Evolutionary conservation across 2,797 vertebrate genomes (phyloP), one percentile per base, ranked within the genome.

Genomic region (Austrolebias charrua): DNA sequence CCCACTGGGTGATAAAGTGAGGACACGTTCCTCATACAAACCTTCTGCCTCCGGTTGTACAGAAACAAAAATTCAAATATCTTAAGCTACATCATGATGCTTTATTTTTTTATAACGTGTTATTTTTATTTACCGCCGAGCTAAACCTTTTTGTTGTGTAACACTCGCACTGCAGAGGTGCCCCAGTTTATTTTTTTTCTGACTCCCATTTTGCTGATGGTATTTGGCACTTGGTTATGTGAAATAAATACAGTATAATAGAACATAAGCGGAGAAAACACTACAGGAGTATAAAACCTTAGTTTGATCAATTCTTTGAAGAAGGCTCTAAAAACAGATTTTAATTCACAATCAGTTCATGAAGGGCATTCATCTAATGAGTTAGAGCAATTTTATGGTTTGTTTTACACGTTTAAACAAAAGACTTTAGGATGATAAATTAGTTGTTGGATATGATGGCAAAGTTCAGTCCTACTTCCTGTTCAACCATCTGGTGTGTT

Each of bases 131-230:
- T 9, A 54, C 56, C 60, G 61, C 67, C 53, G 55, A 68, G 8
- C 54, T 51, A 9, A 19, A 42, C 14, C 12, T 42, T 4, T 42
- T 42, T 42, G 13, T 42, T 55, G 71, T 24, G 24, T 24, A 3
- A 24, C 24, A 24, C 24, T 24, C 24, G 24, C 24, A 24, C 24
- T 24, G 24, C 55, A n/a, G n/a, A n/a, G n/a, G n/a, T 60, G 3
- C 61, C 71, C 64, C 61, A 50, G 18, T 54, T 69, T 19, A 66
- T 66, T 64, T 43, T 63, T 45, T 79, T 55, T 72, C 63, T 12
- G 61, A 69, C 45, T 45, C 60, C 48, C 62, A 31, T 77, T 65
- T 71, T 66, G 35, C 68, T 69, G 49, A 70, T 33, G 15, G 42
- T 65, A 38, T 66, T 68, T 49, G 55, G 52, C 49, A 61, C 49